phyloP scores from a whole-genome alignment of 2,113 vertebrate genomes.

The Hippocampus mohnikei region DNA sequence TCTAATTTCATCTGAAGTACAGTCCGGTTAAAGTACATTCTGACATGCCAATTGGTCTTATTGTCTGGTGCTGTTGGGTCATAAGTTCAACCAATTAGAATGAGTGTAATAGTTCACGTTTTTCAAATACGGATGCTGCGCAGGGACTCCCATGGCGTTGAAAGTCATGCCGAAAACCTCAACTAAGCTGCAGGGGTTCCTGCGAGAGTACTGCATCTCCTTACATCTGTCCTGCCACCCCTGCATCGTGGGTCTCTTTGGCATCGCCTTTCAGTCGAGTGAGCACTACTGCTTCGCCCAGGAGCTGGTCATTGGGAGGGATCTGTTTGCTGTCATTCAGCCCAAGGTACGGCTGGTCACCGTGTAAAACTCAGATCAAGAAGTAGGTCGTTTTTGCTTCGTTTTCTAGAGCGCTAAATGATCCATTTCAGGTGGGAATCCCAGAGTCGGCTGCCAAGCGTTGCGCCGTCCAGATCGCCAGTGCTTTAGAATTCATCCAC shows the following conservation, averaged over 20 bases:
- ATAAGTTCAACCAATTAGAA: neutral
- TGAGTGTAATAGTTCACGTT: neutral
- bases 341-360: conserved; percentile 75
- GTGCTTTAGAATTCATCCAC: conserved; percentile 88
- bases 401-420: neutral
- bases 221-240: conserved; percentile 84
- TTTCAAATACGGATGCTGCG: neutral
- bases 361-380: neutral
- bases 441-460: conserved; percentile 78
- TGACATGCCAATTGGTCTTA: neutral
- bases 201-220: conserved; percentile 90
- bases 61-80: neutral
- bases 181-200: conserved; percentile 86
- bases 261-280: conserved; percentile 86
- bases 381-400: neutral
- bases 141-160: conserved; percentile 90
- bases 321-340: conserved; percentile 88
- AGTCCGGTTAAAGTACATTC: too few relatives aligned
- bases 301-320: conserved; percentile 83
- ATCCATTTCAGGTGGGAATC: conserved; percentile 79
- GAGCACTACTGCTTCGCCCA: conserved; percentile 88
- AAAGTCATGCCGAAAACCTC: conserved; percentile 88
- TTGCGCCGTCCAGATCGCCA: conserved; percentile 81
- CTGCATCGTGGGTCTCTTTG: conserved; percentile 84
- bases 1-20: too few relatives aligned